Evolutionary conservation across 1,140 invertebrate genomes (phyloP), one percentile per base, ranked within the genome.

Genomic region (Macrostomum lignano): DNA sequence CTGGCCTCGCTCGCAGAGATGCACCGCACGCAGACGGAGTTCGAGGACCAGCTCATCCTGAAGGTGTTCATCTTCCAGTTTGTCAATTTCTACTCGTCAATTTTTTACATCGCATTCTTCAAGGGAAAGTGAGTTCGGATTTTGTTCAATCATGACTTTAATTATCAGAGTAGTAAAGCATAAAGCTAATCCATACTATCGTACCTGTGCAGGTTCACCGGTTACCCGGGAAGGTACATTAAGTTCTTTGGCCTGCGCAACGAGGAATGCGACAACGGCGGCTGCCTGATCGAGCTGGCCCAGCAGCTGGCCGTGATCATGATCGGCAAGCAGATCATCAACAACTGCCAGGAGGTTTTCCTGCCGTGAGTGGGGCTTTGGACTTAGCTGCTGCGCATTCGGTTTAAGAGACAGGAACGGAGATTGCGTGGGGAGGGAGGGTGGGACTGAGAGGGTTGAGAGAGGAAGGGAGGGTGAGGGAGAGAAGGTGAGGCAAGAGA

Each of bases 51-150:
- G 25, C 56, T 93, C 11, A 93, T 81, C 1, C 61, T 94, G 7
- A 94, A 94, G 63, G 86, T 94, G 43, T 94, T 93, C 54, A 54
- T 94, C 6, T 67, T 96, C 22, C 81, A 94, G 61, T 94, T 94
- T 61, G 75, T 94, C 21, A 96, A 96, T 56, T 93, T 88, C 53
- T 94, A 94, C 55, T 76, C 82, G 14, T 86, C 81, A 1, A 84
- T 94, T 49, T 86, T 94, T 62, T 96, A 96, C 48, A 84, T 96
- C 45, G 86, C 82, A 0, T 94, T 94, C 60, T 73, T 91, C 43
- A 93, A 93, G 53, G 84, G 82, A 25, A 82, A 47, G 58, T 62
- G 45, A 46, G 45, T 31, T 6, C 13, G 22, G 26, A 5, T 13
- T 14, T 11, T 5, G 11, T 17, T 14, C 5, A 35, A 17, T 35